Evolutionary conservation across 2,888 invertebrate genomes (phyloP), one percentile per base, ranked within the genome.

Genomic region (Catocala nupta): DNA sequence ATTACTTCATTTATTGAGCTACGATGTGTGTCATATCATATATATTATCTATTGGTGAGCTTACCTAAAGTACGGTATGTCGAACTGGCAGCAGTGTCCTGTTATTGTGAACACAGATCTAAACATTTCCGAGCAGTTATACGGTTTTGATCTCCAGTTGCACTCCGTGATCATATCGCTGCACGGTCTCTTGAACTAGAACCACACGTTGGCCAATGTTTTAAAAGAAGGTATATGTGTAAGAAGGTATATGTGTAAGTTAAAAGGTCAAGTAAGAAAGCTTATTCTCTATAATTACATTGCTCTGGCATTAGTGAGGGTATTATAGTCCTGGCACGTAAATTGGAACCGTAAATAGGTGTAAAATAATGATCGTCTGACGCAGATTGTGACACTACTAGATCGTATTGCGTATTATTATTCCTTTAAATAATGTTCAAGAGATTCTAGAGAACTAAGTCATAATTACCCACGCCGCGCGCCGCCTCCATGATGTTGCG

Each of bases 51-150:
- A 5, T 42, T 13, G 8, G n/a, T 9, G 33, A 36, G 44, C 73
- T 73, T 71, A 90, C 92, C 78, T 87, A 64, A 93, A 92, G 68
- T 88, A 86, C 0, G 77, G 63, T 11, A 90, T 75, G 56, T 93
- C 92, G 16, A 93, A 93, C 50, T 88, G 89, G 57, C 93, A 93
- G 72, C 93, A 93, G 63, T 87, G 82, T 0, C 91, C 91, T 2
- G 68, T 63, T 5, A 85, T 67, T 0, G 90, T 88, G 16, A 78
- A 77, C 0, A 89, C 83, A 0, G 84, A 68, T 13, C 86, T 71
- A 50, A 93, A 93, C 92, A 93, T 91, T 0, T 79, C 65, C 0
- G 81, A 72, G 62, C 93, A 93, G 63, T 89, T 77, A 56, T 88
- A 71, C 0, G 54, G 42, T 9, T 77, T 82, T 0, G 91, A 89